A percentile compares a stretch with the other conserved stretches of the same genome.
Evolutionary conservation across 2,888 invertebrate species (phyloP).

Genomic region (Coronaproctus castanopsis): DNA sequence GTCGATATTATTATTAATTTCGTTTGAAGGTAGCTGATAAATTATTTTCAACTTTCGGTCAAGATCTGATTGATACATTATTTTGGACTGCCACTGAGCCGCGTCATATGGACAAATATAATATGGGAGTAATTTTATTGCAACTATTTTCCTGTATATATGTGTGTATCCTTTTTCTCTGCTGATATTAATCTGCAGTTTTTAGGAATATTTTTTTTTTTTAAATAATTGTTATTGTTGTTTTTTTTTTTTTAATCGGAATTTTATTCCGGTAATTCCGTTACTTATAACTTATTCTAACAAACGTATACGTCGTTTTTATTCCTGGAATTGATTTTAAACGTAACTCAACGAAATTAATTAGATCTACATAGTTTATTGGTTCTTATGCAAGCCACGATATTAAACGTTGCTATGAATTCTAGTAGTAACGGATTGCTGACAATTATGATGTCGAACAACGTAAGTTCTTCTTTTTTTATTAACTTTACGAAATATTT

Average conservation of each 20-base stretch:
- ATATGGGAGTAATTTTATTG: conserved; percentile 75
- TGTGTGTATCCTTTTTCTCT: conserved; percentile 67
- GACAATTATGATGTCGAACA: conserved; percentile 99
- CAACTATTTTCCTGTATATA: conserved; percentile 76
- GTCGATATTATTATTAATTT: no score
- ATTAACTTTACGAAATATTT: conserved; percentile 2
- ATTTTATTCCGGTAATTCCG: no score
- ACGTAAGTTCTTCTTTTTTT: conserved; percentile 42
- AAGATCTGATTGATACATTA: conserved; percentile 92
- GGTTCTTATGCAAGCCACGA: conserved; percentile 88
- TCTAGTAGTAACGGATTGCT: conserved; percentile 94
- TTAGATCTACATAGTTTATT: conserved; percentile 57
- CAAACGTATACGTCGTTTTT: background rate
- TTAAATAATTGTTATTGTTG: background rate
- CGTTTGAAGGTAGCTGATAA: conserved; percentile 46
- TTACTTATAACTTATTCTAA: conserved; percentile 1
- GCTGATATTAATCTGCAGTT: background rate
- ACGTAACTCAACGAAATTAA: conserved; percentile 1
- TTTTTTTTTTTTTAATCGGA: no score
- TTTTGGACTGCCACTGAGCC: conserved; percentile 98
- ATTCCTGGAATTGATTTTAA: background rate
- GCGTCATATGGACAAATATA: conserved; percentile 54
- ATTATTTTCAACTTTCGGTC: conserved; percentile 86
- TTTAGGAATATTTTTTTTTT: background rate
- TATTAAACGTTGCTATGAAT: conserved; percentile 96